Evolutionary conservation across 2,113 vertebrate species (phyloP).

Genomic region (Camelus bactrianus): DNA sequence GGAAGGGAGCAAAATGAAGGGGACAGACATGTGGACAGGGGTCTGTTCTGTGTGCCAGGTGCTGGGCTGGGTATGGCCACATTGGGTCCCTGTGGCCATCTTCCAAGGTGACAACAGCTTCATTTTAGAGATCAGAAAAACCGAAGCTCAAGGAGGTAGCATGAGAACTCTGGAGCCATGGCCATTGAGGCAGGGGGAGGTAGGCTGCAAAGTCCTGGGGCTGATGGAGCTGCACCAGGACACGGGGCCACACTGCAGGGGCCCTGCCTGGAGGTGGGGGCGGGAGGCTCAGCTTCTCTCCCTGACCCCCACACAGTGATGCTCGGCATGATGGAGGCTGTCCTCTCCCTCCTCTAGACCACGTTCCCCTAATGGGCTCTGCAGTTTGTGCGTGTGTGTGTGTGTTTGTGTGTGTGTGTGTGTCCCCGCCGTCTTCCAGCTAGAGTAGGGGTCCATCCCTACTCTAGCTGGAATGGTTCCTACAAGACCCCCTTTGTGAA

Average conservation of each 20-base stretch:
- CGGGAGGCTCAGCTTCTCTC: not conserved
- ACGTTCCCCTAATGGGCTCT: not conserved
- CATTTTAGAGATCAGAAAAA: not conserved
- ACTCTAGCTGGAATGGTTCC: not conserved
- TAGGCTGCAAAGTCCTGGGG: not conserved
- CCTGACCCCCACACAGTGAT: not conserved
- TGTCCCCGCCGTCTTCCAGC: too few relatives aligned
- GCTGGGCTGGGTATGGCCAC: not conserved
- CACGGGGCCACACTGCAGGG: fast-evolving
- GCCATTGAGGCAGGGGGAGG: not conserved
- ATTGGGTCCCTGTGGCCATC: not conserved
- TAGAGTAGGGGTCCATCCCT: not conserved
- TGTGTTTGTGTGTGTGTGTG: too few relatives aligned
- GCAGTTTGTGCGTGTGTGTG: not conserved
- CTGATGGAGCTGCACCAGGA: not conserved
- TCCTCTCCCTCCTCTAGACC: not conserved
- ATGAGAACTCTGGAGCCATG: not conserved
- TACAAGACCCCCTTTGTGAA: not conserved
- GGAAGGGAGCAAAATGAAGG: not conserved
- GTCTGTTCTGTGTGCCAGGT: not conserved
- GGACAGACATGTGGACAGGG: not conserved
- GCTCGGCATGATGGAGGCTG: fast-evolving
- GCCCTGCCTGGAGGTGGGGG: too few relatives aligned
- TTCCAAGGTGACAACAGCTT: not conserved
- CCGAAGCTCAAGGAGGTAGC: not conserved